Evolutionary conservation across 1,140 invertebrate genomes (phyloP), one percentile per base, ranked within the genome.

Genomic region (Drosophila novamexicana): DNA sequence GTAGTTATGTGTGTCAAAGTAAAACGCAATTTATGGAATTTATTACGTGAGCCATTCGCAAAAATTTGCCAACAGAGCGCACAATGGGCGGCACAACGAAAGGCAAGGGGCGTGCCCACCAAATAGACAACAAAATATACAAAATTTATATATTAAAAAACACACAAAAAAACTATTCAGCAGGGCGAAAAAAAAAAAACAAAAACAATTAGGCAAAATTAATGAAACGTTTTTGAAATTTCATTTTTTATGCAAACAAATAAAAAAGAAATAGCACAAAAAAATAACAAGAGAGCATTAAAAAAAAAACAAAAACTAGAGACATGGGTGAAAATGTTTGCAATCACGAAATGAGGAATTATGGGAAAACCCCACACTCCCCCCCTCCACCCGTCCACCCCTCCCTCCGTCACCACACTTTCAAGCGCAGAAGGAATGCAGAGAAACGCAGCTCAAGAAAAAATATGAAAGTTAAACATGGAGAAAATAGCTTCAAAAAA

Each of bases 21-120:
- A 86, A 86, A 88, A 86, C 83, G 83, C 83, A 86, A 86, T 88
- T 86, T 86, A 82, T 86, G 79, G 81, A 79, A 86, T 86, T 86
- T 86, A 82, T 86, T 86, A 86, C 83, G 83, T 86, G 79, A 86
- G 66, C 79, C 76, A 79, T 75, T 85, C 84, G 59, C 77, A 54
- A 79, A 69, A 75, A 75, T 85, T 81, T 65, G 70, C 77, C 52
- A 81, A 70, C 16, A 67, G 50, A 61, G 32, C 66, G 57, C 54
- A 52, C 45, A 53, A 44, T 52, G 22, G 14, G 42, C 22, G 36
- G 54, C 12, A 9, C 9, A 37, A 37, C 12, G 34, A 36, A 49
- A 36, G 40, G 42, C 4, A 40, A 12, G 63, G n/a, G 59, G 45
- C 56, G 45, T 47, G 50, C 14, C 68, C 39, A 18, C 29, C 34